phyloP scores from a whole-genome alignment of 2,888 invertebrate genomes.

The Ophion costatus region DNA sequence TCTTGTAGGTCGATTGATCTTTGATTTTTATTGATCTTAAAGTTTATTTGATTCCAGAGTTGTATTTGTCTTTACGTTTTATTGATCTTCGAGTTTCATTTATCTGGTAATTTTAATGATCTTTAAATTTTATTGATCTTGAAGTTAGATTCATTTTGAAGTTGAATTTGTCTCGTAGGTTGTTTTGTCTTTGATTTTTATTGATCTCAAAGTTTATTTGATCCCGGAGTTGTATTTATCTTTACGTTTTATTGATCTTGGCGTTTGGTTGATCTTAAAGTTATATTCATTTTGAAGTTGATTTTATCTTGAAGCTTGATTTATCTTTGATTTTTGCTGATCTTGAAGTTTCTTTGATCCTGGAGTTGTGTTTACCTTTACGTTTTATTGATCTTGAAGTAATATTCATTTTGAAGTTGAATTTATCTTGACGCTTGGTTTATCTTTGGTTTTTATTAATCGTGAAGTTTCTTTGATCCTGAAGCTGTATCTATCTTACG shows the following conservation, averaged over 20 bases:
- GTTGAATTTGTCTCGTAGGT: neutral
- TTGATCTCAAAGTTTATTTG: neutral
- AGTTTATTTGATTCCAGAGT: neutral
- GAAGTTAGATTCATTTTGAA: neutral
- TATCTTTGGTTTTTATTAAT: no score
- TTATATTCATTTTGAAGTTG: neutral
- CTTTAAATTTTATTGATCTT: neutral
- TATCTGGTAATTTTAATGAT: no score
- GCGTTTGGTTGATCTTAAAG: neutral
- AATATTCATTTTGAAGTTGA: neutral
- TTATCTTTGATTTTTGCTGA: neutral
- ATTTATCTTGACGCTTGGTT: no score
- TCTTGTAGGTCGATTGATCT: neutral
- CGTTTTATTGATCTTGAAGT: neutral
- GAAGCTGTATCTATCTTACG: neutral
- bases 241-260: neutral
- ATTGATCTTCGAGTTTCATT: neutral
- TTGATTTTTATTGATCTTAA: neutral
- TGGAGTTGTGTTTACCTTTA: no score
- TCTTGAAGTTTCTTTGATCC: neutral
- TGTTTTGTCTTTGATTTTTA: no score
- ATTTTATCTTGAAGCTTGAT: neutral
- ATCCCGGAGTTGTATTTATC: no score
- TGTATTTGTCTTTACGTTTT: no score
- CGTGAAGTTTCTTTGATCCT: neutral